Conservation (phyloP, 2,888 invertebrate genomes). For the Drosophila fulvimacula region DNA sequence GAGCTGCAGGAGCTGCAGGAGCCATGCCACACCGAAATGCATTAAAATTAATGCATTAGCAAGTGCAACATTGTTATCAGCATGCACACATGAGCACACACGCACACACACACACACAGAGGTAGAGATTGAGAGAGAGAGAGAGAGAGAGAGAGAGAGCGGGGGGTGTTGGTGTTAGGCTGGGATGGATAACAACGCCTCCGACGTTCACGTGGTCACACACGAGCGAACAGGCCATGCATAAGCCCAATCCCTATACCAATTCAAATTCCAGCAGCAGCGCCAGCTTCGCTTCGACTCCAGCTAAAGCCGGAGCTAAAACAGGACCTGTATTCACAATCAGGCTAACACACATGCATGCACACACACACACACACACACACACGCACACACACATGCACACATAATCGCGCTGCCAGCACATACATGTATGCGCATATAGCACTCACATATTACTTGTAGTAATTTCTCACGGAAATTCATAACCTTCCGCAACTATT, state of each 20-base stretch:
- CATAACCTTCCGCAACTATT: slow-evolving; percentile 84
- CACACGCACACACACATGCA: not conserved
- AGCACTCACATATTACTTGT: slow-evolving; percentile 77
- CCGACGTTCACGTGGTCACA: slow-evolving; percentile 72
- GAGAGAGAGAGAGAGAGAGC: no score
- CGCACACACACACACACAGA: not conserved
- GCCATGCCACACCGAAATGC: slow-evolving; percentile 63
- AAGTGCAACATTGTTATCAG: slow-evolving; percentile 80
- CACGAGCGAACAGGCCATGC: slow-evolving; percentile 67
- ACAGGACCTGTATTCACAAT: slow-evolving; percentile 37
- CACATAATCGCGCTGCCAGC: slow-evolving; percentile 14
- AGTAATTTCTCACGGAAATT: slow-evolving; percentile 83
- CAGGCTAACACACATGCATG: slow-evolving; percentile 9
- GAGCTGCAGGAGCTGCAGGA: not conserved
- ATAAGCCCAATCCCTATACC: slow-evolving; percentile 35
- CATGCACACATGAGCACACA: slow-evolving; percentile 78
- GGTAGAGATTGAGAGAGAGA: no score
- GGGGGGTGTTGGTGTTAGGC: not conserved
- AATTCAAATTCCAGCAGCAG: slow-evolving; percentile 48
- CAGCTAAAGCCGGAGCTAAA: slow-evolving; percentile 22
- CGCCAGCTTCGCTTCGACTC: slow-evolving; percentile 11
- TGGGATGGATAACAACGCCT: slow-evolving; percentile 31
- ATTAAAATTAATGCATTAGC: slow-evolving; percentile 79
- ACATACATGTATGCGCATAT: slow-evolving; percentile 26
- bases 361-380: slow-evolving; percentile 8